Base-by-base conservation (phyloP, 2,113 vertebrate species). In the Paralichthys olivaceus region DNA sequence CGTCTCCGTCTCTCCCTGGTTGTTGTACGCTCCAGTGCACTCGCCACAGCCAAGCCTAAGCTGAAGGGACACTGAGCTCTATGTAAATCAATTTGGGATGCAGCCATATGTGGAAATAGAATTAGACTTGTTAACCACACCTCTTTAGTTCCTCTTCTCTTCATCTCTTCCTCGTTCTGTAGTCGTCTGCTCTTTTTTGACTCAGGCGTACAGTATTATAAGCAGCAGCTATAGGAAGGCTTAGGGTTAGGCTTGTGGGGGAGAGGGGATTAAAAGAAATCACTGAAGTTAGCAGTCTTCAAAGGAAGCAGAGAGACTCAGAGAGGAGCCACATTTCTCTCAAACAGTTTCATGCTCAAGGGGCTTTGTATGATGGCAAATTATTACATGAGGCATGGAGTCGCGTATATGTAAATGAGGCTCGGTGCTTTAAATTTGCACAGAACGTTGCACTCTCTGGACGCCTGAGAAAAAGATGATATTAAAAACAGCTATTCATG, bases 81-180 rank as follows among this genome's bases (percentile, higher is more conserved):
- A 55, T 55, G 53, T 55, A 55, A 55, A 55, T 55, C 53, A 55
- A 55, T 55, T 55, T 55, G 53, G 53, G 19, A 25, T 11, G 22
- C 53, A 25, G 53, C 53, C 53, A 3, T 25, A 88, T 91, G 88
- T 86, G 77, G 83, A 90, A 91, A 92, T 90, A 84, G 90, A 91
- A 89, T 93, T 93, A 90, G 79, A 72, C 78, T 78, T 87, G 86
- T 91, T 88, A 85, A 73, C 78, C 88, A 79, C 78, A 85, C 83
- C 83, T 88, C 72, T 90, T 91, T 79, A 88, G 64, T 85, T 87
- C 67, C 69, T 77, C 34, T 55, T 81, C 80, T 83, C 76, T 23
- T 72, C 80, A 71, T 81, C 72, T 82, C 74, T 55, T 65, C 67
- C 51, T 66, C 28, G 20, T 55, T 72, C 80, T 75, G 65, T 68